A percentile compares a stretch with the other conserved stretches of the same genome.
Conservation (phyloP, 2,113 vertebrate species). For the Argyrosomus japonicus region DNA sequence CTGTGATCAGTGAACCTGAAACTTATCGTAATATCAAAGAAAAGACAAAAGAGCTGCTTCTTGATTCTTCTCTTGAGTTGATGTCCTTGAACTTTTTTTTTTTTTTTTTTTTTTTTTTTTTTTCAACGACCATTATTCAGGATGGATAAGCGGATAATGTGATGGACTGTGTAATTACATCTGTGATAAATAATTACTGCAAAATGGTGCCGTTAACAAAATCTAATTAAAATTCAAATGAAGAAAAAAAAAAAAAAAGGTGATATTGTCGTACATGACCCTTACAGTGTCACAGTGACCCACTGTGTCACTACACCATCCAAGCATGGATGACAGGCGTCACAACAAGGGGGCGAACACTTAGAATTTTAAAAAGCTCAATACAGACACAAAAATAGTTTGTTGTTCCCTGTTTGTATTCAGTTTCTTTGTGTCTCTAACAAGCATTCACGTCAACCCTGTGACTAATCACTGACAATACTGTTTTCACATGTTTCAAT, state of each 20-base stretch:
- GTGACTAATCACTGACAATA: not conserved
- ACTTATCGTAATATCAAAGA: constrained; percentile 58
- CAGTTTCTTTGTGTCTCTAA: not conserved
- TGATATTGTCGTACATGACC: constrained; percentile 55
- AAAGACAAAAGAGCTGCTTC: constrained; percentile 6
- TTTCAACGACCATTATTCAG: constrained; percentile 59
- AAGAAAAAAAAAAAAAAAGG: constrained; percentile 24
- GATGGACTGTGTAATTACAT: constrained; percentile 68
- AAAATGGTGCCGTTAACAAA: constrained; percentile 63
- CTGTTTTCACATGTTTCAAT: constrained; percentile 15
- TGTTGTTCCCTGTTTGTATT: constrained; percentile 5
- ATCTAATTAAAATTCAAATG: constrained; percentile 70
- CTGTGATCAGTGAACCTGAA: constrained; percentile 53
- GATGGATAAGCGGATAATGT: constrained; percentile 55
- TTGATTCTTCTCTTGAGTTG: constrained; percentile 39
- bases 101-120: constrained; percentile 37
- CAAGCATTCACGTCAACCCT: not conserved
- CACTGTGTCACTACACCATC: constrained; percentile 6
- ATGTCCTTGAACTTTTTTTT: constrained; percentile 61
- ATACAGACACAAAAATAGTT: not conserved
- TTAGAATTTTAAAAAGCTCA: constrained; percentile 10
- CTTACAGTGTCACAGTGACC: constrained; percentile 36
- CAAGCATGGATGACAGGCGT: constrained; percentile 31
- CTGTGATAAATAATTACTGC: constrained; percentile 71
- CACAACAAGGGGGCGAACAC: constrained; percentile 24